A percentile compares a stretch with the other conserved stretches of the same genome.
phyloP scores from a whole-genome alignment of 2,113 vertebrate species.

The Myocastor coypus region DNA sequence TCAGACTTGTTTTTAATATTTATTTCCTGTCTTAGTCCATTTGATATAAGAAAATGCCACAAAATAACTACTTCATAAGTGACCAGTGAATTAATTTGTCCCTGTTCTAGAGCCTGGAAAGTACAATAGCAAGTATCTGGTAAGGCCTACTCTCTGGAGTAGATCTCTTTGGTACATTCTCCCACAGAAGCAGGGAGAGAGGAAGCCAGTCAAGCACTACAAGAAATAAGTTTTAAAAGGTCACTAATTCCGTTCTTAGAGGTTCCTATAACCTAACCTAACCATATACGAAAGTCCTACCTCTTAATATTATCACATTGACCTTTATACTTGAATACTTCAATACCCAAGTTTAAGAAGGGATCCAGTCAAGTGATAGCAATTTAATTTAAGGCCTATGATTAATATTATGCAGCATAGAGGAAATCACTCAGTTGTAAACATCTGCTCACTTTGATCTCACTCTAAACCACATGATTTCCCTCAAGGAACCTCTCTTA shows the following conservation, averaged over 20 bases:
- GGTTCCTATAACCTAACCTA: background rate
- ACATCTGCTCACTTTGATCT: background rate
- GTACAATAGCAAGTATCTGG: background rate
- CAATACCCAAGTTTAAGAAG: background rate
- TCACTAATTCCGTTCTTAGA: background rate
- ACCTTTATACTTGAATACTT: background rate
- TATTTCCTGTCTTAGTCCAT: background rate
- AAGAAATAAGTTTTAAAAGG: background rate
- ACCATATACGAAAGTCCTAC: background rate
- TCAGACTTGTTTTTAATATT: background rate
- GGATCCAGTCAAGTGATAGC: background rate
- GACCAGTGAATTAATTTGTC: background rate
- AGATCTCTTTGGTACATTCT: background rate
- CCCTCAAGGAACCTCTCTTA: background rate
- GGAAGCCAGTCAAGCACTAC: background rate
- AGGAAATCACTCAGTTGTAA: background rate
- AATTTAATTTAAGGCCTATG: background rate
- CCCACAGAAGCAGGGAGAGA: too few species aligned
- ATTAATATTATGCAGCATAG: background rate
- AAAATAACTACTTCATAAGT: background rate
- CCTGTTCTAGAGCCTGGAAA: background rate
- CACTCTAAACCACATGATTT: background rate
- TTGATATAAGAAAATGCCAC: background rate
- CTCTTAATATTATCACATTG: background rate
- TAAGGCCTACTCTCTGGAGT: background rate